Base-by-base conservation (phyloP, 2,888 invertebrate genomes). In the Peribatodes rhomboidaria region DNA sequence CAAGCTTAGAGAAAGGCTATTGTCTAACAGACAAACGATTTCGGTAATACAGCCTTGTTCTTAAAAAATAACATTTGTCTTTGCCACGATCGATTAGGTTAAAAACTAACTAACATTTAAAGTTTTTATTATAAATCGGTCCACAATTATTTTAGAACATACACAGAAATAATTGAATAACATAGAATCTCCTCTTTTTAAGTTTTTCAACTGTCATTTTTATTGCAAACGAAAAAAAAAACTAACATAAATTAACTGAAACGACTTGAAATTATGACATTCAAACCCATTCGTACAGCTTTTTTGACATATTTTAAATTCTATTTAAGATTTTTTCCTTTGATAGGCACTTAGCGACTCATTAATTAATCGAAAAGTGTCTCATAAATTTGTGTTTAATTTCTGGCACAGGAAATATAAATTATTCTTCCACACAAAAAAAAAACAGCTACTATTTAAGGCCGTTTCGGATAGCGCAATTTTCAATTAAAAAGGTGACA, bases 31-130 rank as follows among this genome's bases (percentile, higher is more conserved):
- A 65, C 68, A 49, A 74, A 77, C 74, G 77, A 76, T 76, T 79
- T 77, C 70, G 73, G 75, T 74, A 75, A 71, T 73, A 71, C 67
- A 69, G 67, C 77, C 74, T 77, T 75, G 75, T 72, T 71, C 65
- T 69, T 60, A 67, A 70, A 72, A 75, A 71, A 70, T 67, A 69
- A 71, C 63, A 59, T 71, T 76, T 75, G 75, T 76, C 76, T 75
- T 76, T 75, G 76, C 73, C 71, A 65, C 67, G 66, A 70, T 49
- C 39, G 42, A 47, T 18, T 20, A 27, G 22, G 11, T 13, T 11
- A 42, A 31, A 47, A 14, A 44, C 10, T 1, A 18, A 8, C 11
- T 35, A 35, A 35, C 3, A 35, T n/a, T n/a, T n/a, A n/a, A n/a
- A n/a, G n/a, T n/a, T n/a, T n/a, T n/a, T n/a, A n/a, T n/a, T n/a